A percentile compares a stretch with the other conserved stretches of the same genome.
These are phyloP conservation scores for Intellagama lesueurii DNA, from an alignment of 2,797 vertebrate species.

Conservation along the genomic window DNA sequence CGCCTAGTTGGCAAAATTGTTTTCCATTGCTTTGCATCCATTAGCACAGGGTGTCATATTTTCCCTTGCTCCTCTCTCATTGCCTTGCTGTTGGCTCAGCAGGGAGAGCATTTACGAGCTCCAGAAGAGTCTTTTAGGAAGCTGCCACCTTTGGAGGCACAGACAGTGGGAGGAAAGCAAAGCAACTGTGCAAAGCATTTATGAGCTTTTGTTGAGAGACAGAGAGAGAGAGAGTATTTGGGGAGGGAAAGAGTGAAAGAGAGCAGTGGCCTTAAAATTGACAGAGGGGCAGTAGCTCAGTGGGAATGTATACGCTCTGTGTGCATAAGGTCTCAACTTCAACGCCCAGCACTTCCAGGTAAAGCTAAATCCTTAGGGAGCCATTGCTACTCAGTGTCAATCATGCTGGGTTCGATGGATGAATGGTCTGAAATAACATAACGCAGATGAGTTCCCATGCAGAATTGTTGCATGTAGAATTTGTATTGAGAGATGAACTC, in stretches of 20 bases:
- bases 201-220: neutral
- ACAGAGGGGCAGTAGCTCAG: no score
- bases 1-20: slow-evolving; percentile 76
- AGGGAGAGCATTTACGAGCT: slow-evolving; percentile 58
- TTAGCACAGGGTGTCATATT: slow-evolving; percentile 70
- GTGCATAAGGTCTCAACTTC: no score
- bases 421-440: no score
- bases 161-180: neutral
- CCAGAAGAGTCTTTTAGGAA: slow-evolving; percentile 37
- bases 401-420: no score
- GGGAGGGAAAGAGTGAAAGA: neutral
- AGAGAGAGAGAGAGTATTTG: no score
- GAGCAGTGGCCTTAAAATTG: no score
- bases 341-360: no score
- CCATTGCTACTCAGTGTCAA: no score
- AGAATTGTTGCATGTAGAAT: neutral
- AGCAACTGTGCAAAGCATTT: neutral
- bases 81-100: slow-evolving; percentile 49
- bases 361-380: no score
- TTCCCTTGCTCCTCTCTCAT: slow-evolving; percentile 60
- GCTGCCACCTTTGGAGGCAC: slow-evolving; percentile 29
- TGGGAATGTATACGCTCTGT: no score
- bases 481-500: neutral
- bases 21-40: slow-evolving; percentile 74
- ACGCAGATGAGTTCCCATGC: no score